Conservation (phyloP, 2,113 vertebrate species). For the Antechinus flavipes region DNA sequence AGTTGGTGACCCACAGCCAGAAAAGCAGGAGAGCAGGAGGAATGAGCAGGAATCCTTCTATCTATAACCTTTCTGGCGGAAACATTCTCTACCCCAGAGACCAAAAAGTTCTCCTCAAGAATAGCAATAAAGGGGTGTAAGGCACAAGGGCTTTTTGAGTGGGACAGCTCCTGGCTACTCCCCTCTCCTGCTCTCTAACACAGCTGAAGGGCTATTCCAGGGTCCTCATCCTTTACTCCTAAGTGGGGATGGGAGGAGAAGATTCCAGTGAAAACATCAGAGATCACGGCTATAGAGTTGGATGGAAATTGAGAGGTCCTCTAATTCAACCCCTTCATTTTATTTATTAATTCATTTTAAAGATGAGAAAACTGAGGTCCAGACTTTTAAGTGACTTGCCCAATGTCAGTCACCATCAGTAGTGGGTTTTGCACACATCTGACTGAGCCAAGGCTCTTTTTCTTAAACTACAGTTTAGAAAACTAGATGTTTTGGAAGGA, state of each 20-base stretch:
- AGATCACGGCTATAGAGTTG: not conserved
- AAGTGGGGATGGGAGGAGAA: not conserved
- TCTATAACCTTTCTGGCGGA: not conserved
- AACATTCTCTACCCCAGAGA: accelerated
- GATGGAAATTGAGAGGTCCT: not conserved
- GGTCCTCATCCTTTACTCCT: not conserved
- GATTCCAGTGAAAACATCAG: not conserved
- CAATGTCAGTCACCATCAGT: not conserved
- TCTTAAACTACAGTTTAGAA: not conserved
- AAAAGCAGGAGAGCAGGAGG: no score
- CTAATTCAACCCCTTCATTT: not conserved
- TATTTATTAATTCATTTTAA: not conserved
- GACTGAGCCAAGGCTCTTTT: not conserved
- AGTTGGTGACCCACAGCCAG: not conserved
- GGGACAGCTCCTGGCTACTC: not conserved
- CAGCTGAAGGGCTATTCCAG: not conserved
- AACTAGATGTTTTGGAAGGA: not conserved
- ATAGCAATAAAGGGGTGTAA: not conserved
- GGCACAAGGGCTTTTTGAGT: not conserved
- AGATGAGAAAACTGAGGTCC: not conserved
- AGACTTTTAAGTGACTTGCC: not conserved
- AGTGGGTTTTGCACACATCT: not conserved
- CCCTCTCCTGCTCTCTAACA: not conserved
- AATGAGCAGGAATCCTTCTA: not conserved
- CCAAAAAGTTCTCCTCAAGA: not conserved